Conservation (phyloP, 2,797 vertebrate genomes). For the Sebastes hubbsi region DNA sequence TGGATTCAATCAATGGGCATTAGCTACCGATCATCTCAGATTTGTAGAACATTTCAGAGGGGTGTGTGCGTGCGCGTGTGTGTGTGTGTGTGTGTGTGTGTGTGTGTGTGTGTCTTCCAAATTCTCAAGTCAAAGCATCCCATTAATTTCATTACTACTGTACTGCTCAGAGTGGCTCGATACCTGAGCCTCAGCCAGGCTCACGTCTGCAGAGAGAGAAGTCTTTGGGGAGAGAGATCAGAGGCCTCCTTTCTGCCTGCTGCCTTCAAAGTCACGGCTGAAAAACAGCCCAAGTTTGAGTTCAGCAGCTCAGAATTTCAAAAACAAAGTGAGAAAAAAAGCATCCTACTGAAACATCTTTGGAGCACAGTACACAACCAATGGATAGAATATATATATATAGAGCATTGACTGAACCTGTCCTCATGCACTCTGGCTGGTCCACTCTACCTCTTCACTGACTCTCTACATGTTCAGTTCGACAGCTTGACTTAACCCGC, state of each 20-base stretch:
- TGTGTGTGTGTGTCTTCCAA: slow-evolving; percentile 2
- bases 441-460: slow-evolving; percentile 7
- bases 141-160: slow-evolving; percentile 65
- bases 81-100: neutral
- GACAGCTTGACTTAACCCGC: slow-evolving; percentile 6
- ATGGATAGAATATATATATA: slow-evolving; percentile 27
- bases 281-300: slow-evolving; percentile 75
- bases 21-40: slow-evolving; percentile 29
- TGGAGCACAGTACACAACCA: slow-evolving; percentile 38
- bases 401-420: slow-evolving; percentile 41
- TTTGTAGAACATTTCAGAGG: slow-evolving; percentile 23
- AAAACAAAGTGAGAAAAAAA: slow-evolving; percentile 67
- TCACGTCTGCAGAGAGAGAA: slow-evolving; percentile 55
- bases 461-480: slow-evolving; percentile 20
- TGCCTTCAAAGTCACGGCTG: slow-evolving; percentile 79
- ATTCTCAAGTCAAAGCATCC: slow-evolving; percentile 42
- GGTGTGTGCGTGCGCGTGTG: neutral
- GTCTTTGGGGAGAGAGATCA: slow-evolving; percentile 78
- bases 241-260: slow-evolving; percentile 71
- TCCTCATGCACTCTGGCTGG: slow-evolving; percentile 6
- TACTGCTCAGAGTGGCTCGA: slow-evolving; percentile 53
- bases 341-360: slow-evolving; percentile 52
- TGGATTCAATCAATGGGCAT: slow-evolving; percentile 39
- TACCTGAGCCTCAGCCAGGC: slow-evolving; percentile 63
- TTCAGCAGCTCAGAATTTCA: slow-evolving; percentile 74